Evolutionary conservation across 2,113 vertebrate species (phyloP).

Genomic region (Lepus americanus): DNA sequence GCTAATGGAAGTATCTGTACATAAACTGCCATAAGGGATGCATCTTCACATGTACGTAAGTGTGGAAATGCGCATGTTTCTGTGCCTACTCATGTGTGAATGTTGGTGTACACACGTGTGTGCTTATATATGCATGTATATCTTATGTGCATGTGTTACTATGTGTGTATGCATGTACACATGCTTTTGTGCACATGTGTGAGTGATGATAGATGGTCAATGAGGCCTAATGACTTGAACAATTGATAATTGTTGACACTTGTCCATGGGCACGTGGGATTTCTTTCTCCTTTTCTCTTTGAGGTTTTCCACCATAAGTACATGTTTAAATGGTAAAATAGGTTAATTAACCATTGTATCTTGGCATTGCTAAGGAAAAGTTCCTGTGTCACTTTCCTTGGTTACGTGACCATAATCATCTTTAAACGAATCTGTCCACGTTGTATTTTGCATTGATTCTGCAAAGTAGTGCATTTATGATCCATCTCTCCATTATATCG

Average conservation of each 20-base stretch:
- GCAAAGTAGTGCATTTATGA: background rate
- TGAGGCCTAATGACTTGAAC: background rate
- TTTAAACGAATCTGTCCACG: background rate
- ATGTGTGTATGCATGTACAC: background rate
- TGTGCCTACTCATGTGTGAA: no score
- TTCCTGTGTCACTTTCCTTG: background rate
- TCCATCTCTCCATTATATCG: background rate
- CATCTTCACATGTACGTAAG: background rate
- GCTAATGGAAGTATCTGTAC: background rate
- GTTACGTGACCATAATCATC: background rate
- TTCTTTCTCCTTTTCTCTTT: constrained; percentile 25
- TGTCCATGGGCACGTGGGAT: background rate
- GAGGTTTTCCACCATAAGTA: background rate
- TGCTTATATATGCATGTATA: background rate
- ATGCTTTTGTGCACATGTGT: no score
- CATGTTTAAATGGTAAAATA: background rate
- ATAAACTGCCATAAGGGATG: no score
- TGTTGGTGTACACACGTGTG: no score
- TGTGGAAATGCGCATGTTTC: background rate
- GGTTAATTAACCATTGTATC: background rate
- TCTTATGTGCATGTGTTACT: no score
- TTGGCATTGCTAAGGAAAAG: background rate
- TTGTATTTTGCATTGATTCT: background rate
- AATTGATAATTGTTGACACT: background rate
- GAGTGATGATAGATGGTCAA: background rate